Base-by-base conservation (phyloP, 2,113 vertebrate genomes). In the Phylloscopus trochilus region DNA sequence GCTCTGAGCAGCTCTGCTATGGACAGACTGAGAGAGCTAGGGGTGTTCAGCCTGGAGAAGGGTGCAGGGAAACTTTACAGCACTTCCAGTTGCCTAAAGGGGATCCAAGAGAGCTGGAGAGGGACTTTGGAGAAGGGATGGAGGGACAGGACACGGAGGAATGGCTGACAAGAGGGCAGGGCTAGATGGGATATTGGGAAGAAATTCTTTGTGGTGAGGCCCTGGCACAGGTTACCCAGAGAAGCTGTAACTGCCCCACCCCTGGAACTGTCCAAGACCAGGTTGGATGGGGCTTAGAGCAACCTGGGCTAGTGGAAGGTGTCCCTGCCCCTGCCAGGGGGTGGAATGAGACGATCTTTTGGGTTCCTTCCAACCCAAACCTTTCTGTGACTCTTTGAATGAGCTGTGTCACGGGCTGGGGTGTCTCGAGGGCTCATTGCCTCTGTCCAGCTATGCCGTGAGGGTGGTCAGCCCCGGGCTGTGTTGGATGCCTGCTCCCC, bases 331-430 rank as follows among this genome's bases (percentile, higher is more conserved):
- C 14, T 21, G 20, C 2, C 23, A 46, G 15, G 13, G 21, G 5
- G 4, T 67, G 37, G 52, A 60, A 60, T 4, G 7, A 46, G 24
- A 47, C 4, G 13, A 26, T 24, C 6, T n/a, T 60, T 60, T 31
- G 39, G 20, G 11, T 35, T 39, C 28, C 16, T 68, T 82, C 78
- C 39, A 31, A 26, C 11, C 7, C 41, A 53, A 41, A 47, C 30
- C 24, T 18, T 35, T 75, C 62, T 35, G 62, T 60, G 20, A 26
- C 24, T 52, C 69, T 70, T 28, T 9, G 53, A n/a, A 41, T 49
- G 51, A 27, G 41, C 28, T 4, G 33, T 15, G 20, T 9, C 1
- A 0, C 2, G 66, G 62, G 22, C 46, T 7, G 4, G 26, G 21
- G 10, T 2, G 3, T 11, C 53, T 47, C 4, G 0, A 7, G 49